phyloP scores from a whole-genome alignment of 2,888 invertebrate species.

The Ormyrus labotus region DNA sequence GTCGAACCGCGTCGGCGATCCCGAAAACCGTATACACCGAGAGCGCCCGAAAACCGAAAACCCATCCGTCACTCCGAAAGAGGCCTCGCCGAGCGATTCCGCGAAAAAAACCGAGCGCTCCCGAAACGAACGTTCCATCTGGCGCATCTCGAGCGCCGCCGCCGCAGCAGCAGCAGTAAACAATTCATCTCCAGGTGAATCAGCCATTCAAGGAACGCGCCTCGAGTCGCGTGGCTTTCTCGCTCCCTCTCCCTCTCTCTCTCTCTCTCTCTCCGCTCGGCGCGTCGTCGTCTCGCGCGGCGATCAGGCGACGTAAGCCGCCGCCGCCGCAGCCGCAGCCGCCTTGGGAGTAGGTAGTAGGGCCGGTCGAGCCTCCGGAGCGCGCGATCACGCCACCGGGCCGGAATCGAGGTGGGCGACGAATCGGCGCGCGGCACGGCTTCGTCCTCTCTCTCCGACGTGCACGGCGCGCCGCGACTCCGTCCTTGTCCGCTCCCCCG shows the following conservation, averaged over 20 bases:
- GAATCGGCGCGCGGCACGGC: constrained; percentile 44
- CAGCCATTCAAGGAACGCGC: constrained; percentile 43
- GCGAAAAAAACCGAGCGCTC: too few species aligned
- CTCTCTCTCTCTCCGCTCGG: not conserved
- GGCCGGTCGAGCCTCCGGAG: constrained; percentile 23
- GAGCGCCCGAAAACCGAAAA: too few species aligned
- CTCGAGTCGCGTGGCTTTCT: constrained; percentile 41
- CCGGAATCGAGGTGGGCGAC: constrained; percentile 52
- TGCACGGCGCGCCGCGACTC: not conserved
- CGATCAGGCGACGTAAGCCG: not conserved
- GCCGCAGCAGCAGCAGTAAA: not conserved
- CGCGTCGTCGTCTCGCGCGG: not conserved
- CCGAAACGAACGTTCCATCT: too few species aligned
- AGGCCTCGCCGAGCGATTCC: too few species aligned
- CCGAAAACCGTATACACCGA: too few species aligned
- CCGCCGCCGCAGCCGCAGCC: not conserved
- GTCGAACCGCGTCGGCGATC: too few species aligned
- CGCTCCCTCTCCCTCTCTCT: not conserved
- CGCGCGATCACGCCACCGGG: constrained; percentile 53
- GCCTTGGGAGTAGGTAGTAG: not conserved
- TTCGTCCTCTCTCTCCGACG: constrained; percentile 43
- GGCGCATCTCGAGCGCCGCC: too few species aligned
- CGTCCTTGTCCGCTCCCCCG: constrained; percentile 28
- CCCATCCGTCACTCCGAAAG: too few species aligned
- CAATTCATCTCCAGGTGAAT: constrained; percentile 33